Evolutionary conservation across 2,888 invertebrate species (phyloP), one percentile per base, ranked within the genome.

Genomic region (Cryptus viduatorius): DNA sequence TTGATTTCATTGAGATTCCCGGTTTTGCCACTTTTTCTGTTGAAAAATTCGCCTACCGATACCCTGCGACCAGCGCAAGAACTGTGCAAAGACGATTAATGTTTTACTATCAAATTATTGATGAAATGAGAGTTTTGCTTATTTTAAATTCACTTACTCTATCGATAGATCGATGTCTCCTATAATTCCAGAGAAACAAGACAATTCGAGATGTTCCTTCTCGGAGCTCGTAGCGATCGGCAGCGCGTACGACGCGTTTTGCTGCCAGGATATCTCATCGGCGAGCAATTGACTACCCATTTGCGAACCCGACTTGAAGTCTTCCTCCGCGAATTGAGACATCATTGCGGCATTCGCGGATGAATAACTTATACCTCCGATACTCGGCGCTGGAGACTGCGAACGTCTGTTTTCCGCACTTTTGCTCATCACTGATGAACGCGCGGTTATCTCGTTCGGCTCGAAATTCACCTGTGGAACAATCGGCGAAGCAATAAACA

Each of bases 31-130:
- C 94, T 94, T 88, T 93, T 94, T 59, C 94, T 91, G 86, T 91
- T 90, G 83, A 95, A 95, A 89, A 94, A 95, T 87, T 94, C 94
- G 31, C 94, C 94, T 42, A 95, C 92, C 2, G 95, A 94, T 56
- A 94, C 85, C 83, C 89, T 91, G n/a, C 90, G 90, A 7, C 91
- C 90, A 76, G 87, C 85, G 73, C 88, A 88, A 59, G 92, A 91
- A 53, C 92, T 92, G 61, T 37, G 53, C 5, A 83, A 86, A 81
- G 67, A 56, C n/a, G 46, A 44, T 44, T 16, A 24, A 42, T 37
- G 14, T 3, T 7, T 53, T 14, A 24, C 31, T 14, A 37, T 24
- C 14, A 7, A 0, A 19, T 4, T 24, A 1, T 44, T 14, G 44
- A 61, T 31, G n/a, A 61, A 61, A n/a, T n/a, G n/a, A 1, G 4